A percentile compares a stretch with the other conserved stretches of the same genome.
These are phyloP conservation scores for Aspidapion aeneum DNA, from an alignment of 2,888 invertebrate species.

Conservation along the genomic window DNA sequence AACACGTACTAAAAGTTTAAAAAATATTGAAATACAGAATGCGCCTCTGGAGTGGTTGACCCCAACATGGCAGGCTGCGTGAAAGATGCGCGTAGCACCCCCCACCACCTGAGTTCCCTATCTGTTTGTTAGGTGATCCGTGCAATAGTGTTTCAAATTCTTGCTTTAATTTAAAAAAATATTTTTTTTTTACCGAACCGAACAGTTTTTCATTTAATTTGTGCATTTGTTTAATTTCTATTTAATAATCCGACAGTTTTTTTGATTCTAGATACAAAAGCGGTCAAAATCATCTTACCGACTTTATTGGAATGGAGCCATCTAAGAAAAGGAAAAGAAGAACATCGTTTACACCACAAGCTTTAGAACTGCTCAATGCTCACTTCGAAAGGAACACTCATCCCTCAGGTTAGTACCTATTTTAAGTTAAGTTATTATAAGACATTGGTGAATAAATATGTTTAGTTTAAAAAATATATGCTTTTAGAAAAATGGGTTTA, in stretches of 20 bases:
- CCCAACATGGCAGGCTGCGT: no score
- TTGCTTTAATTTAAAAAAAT: no score
- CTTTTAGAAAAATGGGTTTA: no score
- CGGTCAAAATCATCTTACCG: constrained; percentile 90
- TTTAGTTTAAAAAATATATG: not conserved
- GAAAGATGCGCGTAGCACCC: no score
- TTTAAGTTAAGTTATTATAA: no score
- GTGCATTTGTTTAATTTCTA: not conserved
- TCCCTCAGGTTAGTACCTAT: constrained; percentile 86
- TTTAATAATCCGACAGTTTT: constrained; percentile 31
- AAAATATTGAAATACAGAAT: no score
- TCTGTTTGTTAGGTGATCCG: no score
- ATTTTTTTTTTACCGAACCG: no score
- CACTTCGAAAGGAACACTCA: constrained; percentile 97
- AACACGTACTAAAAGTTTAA: no score
- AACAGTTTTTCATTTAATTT: not conserved
- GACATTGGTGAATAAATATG: not conserved
- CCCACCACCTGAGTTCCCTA: no score
- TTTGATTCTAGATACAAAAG: constrained; percentile 76
- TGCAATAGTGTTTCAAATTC: no score
- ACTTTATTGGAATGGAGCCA: constrained; percentile 94
- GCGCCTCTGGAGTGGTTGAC: no score
- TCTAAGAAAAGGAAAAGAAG: constrained; percentile 95
- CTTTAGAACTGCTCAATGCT: constrained; percentile 88
- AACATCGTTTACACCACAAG: constrained; percentile 96